Conservation (phyloP, 2,888 invertebrate genomes). For the Lobophora halterata region DNA sequence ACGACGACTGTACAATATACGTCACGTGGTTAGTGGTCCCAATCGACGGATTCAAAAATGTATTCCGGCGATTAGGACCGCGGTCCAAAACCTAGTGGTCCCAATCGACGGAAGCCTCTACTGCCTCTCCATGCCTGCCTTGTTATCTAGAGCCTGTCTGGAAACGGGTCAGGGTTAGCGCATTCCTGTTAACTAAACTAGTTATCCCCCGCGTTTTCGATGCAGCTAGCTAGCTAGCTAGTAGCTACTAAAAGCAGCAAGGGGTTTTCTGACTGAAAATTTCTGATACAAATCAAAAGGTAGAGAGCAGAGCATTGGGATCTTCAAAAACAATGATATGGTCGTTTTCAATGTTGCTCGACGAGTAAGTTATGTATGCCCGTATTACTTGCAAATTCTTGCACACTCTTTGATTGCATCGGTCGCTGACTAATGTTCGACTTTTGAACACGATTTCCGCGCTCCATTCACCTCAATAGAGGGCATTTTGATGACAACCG, state of each 20-base stretch:
- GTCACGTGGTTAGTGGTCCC: too few species aligned
- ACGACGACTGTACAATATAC: too few species aligned
- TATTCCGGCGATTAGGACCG: too few species aligned
- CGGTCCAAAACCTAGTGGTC: too few species aligned
- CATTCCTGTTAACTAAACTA: constrained; percentile 27
- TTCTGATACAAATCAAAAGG: not conserved
- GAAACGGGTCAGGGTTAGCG: constrained; percentile 36
- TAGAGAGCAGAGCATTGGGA: constrained; percentile 1
- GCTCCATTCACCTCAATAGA: constrained; percentile 44
- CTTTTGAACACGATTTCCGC: constrained; percentile 32
- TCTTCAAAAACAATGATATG: constrained; percentile 13
- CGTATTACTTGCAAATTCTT: constrained; percentile 28
- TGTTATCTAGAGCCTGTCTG: constrained; percentile 25
- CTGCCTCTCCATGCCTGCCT: constrained; percentile 11
- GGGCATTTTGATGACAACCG: constrained; percentile 50
- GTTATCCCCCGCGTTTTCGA: constrained; percentile 24
- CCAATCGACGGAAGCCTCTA: too few species aligned
- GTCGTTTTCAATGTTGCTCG: constrained; percentile 8
- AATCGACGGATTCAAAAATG: too few species aligned
- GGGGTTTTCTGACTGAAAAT: not conserved
- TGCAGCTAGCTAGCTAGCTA: too few species aligned
- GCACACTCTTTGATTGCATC: constrained; percentile 24
- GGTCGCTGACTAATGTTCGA: constrained; percentile 26
- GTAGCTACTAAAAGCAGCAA: not conserved
- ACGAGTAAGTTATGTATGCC: constrained; percentile 20